A percentile compares a stretch with the other conserved stretches of the same genome.
Evolutionary conservation across 2,888 invertebrate genomes (phyloP).

Genomic region (Pimpla rufipes): DNA sequence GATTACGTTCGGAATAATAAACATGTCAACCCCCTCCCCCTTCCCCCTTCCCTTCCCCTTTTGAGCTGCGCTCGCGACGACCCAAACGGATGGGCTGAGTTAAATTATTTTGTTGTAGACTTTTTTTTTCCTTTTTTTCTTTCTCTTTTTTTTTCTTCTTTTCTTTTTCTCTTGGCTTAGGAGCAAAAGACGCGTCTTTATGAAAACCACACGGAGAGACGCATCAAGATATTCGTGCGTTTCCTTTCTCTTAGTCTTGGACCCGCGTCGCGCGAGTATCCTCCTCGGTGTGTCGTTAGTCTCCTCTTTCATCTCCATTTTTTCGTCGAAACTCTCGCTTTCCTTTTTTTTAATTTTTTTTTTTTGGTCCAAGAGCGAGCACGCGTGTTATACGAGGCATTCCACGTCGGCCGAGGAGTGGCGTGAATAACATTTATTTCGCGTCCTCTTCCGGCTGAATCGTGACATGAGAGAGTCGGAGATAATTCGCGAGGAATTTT

Average conservation of each 20-base stretch:
- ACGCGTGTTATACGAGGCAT: neutral
- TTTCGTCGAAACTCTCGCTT: conserved; percentile 23
- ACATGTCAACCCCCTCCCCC: conserved; percentile 78
- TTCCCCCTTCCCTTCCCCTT: conserved; percentile 24
- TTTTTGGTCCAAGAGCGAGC: no score
- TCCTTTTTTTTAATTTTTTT: conserved; percentile 18
- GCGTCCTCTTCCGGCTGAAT: neutral
- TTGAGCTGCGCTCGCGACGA: conserved; percentile 3
- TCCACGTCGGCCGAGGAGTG: neutral
- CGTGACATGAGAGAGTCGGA: neutral
- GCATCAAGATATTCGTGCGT: conserved; percentile 15
- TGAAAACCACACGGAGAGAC: conserved; percentile 56
- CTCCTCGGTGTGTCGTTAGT: conserved; percentile 17
- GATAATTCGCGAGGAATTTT: neutral
- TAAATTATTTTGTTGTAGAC: conserved; percentile 63
- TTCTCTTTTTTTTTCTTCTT: neutral
- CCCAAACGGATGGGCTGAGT: conserved; percentile 50
- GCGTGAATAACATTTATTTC: neutral
- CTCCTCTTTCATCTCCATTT: conserved; percentile 33
- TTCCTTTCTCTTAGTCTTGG: conserved; percentile 38
- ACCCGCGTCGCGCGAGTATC: neutral
- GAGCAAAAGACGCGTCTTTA: conserved; percentile 35
- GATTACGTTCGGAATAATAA: conserved; percentile 81
- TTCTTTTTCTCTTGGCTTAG: neutral
- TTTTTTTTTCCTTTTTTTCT: neutral